phyloP scores from a whole-genome alignment of 2,888 invertebrate genomes.

The Griposia aprilina region DNA sequence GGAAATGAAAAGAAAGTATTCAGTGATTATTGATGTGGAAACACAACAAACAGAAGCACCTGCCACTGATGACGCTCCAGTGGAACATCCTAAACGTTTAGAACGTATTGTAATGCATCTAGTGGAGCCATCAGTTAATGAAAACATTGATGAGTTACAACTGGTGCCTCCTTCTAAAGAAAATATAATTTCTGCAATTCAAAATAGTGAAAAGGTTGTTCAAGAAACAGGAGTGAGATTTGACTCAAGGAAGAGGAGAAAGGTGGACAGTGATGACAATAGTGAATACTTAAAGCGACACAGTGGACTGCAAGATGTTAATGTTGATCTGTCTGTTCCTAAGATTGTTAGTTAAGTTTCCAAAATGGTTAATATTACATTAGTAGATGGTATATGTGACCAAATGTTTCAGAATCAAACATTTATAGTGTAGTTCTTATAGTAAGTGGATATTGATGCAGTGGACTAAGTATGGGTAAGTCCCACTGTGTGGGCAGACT shows the following conservation, averaged over 20 bases:
- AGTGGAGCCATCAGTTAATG: slow-evolving; percentile 82
- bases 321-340: slow-evolving; percentile 72
- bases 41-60: slow-evolving; percentile 78
- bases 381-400: slow-evolving; percentile 60
- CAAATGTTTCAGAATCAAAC: slow-evolving; percentile 61
- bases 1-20: slow-evolving; percentile 95
- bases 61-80: slow-evolving; percentile 84
- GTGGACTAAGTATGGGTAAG: slow-evolving; percentile 40
- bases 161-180: slow-evolving; percentile 87
- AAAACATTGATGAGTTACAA: slow-evolving; percentile 82
- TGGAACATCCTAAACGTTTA: slow-evolving; percentile 93
- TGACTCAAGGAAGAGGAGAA: slow-evolving; percentile 85
- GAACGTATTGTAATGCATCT: slow-evolving; percentile 94
- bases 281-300: slow-evolving; percentile 82
- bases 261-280: slow-evolving; percentile 76
- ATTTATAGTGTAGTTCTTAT: slow-evolving; percentile 49
- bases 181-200: slow-evolving; percentile 87
- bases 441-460: slow-evolving; percentile 43
- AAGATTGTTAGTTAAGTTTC: slow-evolving; percentile 63
- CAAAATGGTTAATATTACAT: slow-evolving; percentile 55
- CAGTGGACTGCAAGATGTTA: slow-evolving; percentile 71
- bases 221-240: slow-evolving; percentile 86
- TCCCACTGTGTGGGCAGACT: slow-evolving; percentile 56
- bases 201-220: slow-evolving; percentile 87
- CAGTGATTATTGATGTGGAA: slow-evolving; percentile 92